These are phyloP conservation scores for Pentalonia nigronervosa DNA, from an alignment of 1,140 invertebrate species.

Conservation along the genomic window DNA sequence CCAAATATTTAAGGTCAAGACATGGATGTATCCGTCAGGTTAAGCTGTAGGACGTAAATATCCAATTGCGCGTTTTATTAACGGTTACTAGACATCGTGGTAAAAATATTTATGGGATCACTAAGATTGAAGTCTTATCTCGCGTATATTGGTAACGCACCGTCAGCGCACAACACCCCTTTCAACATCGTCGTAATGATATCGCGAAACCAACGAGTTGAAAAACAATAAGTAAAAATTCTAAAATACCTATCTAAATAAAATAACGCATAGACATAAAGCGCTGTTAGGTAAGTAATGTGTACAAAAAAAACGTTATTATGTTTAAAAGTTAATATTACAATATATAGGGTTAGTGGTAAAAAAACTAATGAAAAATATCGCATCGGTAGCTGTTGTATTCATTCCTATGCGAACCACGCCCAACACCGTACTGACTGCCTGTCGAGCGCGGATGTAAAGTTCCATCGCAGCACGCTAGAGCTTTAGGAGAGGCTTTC, in stretches of 20 bases:
- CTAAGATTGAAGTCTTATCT: constrained; percentile 5
- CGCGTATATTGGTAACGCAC: neutral
- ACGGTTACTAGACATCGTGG: neutral
- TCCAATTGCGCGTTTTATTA: constrained; percentile 20
- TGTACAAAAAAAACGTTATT: neutral
- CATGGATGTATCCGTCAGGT: constrained; percentile 48
- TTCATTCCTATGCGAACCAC: constrained; percentile 56
- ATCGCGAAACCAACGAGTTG: neutral
- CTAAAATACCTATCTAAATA: neutral
- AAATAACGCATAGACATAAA: neutral
- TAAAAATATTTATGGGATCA: neutral
- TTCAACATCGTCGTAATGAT: constrained; percentile 15
- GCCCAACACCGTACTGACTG: constrained; percentile 54
- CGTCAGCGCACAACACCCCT: neutral
- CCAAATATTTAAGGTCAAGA: constrained; percentile 53
- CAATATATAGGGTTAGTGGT: neutral
- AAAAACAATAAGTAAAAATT: neutral
- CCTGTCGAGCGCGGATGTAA: constrained; percentile 48
- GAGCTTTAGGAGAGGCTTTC: constrained; percentile 44
- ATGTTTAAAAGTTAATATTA: neutral
- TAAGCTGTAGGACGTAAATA: neutral
- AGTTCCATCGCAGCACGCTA: constrained; percentile 55
- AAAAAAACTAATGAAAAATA: constrained; percentile 44
- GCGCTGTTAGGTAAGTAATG: neutral
- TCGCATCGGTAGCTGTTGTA: constrained; percentile 15